Evolutionary conservation across 2,888 invertebrate genomes (phyloP), one percentile per base, ranked within the genome.

Genomic region (Ophion ventricosus): DNA sequence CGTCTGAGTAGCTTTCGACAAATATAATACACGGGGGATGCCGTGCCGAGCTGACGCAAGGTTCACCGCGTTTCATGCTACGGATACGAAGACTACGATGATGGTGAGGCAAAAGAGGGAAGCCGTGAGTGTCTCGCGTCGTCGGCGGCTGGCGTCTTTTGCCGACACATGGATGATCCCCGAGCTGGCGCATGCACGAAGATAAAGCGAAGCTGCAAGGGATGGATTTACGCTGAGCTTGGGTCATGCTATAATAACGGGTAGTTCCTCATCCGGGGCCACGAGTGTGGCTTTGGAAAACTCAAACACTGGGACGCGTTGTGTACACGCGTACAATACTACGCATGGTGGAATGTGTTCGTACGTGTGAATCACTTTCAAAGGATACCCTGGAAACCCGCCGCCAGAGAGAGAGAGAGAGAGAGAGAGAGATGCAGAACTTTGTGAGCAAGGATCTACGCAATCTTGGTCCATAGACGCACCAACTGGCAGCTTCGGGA

Each of bases 21-120:
- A n/a, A n/a, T n/a, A n/a, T n/a, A 43, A 56, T 70, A 20, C 25
- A 26, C 54, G n/a, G 25, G n/a, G n/a, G n/a, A n/a, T 57, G 49
- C 57, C 14, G 23, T 26, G 35, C 10, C 35, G 57, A 72, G 17
- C 57, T 23, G 57, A 17, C 57, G 17, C 11, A 23, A 74, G 49
- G 66, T 87, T 88, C 79, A 84, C 79, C 87, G 85, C 85, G 89
- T 91, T 88, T 88, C 88, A 91, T 88, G 88, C 90, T 88, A 84
- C 88, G 88, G 84, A 85, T 88, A 85, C 87, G 80, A 83, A 74
- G 85, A 5, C 43, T n/a, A n/a, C n/a, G n/a, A n/a, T n/a, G n/a
- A n/a, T n/a, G n/a, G 56, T 57, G 25, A 43, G 57, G 17, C 57
- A 20, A 35, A 35, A 17, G 17, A 57, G 11, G 70, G 20, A 56